Base-by-base conservation (phyloP, 2,888 invertebrate species). In the Octodonta nipae region DNA sequence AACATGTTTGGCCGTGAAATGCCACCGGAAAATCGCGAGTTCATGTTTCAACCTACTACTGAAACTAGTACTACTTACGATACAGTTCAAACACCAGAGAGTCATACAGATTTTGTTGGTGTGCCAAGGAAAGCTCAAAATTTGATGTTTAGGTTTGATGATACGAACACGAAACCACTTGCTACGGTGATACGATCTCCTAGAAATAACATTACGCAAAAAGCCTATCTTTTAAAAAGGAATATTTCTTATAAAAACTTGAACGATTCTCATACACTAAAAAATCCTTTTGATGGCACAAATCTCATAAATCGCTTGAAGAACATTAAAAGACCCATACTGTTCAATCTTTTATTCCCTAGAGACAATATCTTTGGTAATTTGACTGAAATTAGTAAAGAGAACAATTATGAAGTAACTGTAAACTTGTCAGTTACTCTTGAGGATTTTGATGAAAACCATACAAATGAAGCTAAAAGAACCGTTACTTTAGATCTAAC, bases 281-380 rank as follows among this genome's bases (percentile, higher is more conserved):
- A 22, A 22, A 22, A 22, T 22, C 22, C 22, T 3, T 22, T 22
- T 11, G 22, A 22, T n/a, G 11, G 11, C 11, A 3, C 22, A 3
- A 22, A 22, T 2, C 4, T 22, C 3, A 10, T 22, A 11, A 2
- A 10, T 3, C n/a, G 11, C 22, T 10, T 22, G 22, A 22, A 11
- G 22, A 22, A 22, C 3, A 2, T 10, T 10, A 22, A 22, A 22
- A 11, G 22, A 10, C 22, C 22, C 10, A 11, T 22, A 2, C 4
- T 22, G 22, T 22, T 22, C 22, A 22, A 22, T 4, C 22, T 22
- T 3, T 11, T 22, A 11, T 22, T 22, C 4, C 22, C 22, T 11
- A 34, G 13, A 25, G 24, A 15, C n/a, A 22, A 4, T 11, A 22
- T 22, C 11, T 64, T 60, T 42, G 66, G 11, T 10, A 22, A 22